Percentiles rank a stretch among this genome's conserved stretches.
phyloP scores from a whole-genome alignment of 2,113 vertebrate genomes.

The Tetrax tetrax region DNA sequence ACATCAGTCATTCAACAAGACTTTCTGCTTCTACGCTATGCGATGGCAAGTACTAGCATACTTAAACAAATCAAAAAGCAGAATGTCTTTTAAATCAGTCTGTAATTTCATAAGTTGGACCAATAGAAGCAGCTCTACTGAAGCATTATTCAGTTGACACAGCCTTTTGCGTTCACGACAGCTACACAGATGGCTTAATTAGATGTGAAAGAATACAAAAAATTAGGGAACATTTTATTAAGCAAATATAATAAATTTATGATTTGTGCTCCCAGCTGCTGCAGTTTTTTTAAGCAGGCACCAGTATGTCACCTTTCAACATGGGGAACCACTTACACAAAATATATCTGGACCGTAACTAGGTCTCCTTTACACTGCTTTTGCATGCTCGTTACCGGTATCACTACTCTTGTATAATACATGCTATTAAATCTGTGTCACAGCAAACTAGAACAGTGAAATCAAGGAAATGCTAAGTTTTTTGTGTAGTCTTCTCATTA shows the following conservation, averaged over 20 bases:
- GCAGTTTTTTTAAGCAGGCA: background rate
- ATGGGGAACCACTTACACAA: background rate
- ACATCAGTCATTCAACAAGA: background rate
- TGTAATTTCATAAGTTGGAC: background rate
- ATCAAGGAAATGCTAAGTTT: background rate
- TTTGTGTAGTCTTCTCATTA: background rate
- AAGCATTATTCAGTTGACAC: background rate
- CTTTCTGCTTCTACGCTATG: background rate
- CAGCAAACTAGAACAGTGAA: background rate
- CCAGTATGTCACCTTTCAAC: background rate
- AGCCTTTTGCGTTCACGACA: background rate
- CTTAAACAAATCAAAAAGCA: background rate
- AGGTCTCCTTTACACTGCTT: background rate
- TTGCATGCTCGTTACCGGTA: background rate
- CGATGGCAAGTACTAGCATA: background rate
- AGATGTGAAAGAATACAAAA: background rate
- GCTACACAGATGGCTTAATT: background rate
- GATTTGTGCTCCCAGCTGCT: background rate
- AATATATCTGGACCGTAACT: background rate
- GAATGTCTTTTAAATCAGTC: conserved; percentile 20
- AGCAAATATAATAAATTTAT: background rate
- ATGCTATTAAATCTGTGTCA: accelerated
- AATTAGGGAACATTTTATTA: background rate
- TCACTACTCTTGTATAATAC: background rate
- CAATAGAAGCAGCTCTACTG: background rate